Base-by-base conservation (phyloP, 2,888 invertebrate species). In the Epicampocera succincta region DNA sequence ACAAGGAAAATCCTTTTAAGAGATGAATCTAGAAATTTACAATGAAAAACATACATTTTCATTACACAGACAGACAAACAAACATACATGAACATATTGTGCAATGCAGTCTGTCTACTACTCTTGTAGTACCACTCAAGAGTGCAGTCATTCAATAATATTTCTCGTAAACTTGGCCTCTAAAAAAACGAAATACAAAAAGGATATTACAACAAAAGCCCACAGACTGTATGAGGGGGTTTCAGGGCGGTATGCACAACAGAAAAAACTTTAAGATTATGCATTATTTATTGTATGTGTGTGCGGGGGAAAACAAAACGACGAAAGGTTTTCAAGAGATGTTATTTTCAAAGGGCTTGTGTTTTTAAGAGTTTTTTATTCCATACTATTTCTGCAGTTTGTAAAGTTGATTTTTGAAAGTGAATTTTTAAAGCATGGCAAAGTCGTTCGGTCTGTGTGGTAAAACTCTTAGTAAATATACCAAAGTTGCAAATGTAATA, bases 121-220 rank as follows among this genome's bases (percentile, higher is more conserved):
- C 42, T 15, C 15, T 60, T 38, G 13, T 58, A 65, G 56, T 71
- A 58, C 58, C 76, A 76, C 78, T 72, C 58, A 44, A 71, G 68
- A 80, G 46, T 72, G 72, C 71, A 77, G 77, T 83, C 73, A 80
- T 71, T 83, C 73, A 71, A 80, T 80, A 76, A 80, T 66, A 73
- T 63, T 83, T 63, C 63, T 80, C 85, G 85, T 87, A 86, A 87
- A 87, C 87, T 87, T 87, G 87, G 87, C 87, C 87, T 87, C 85
- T 84, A 87, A 87, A 85, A 82, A 76, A 82, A 78, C 73, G 66
- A 52, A 78, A 79, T 68, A 82, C 65, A 80, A 83, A 71, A 79
- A 69, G 66, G 58, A 74, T 82, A 73, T 69, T 56, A 79, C 71
- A 83, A 83, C 72, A 80, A 65, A 66, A 68, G 21, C 63, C 58